A percentile compares a stretch with the other conserved stretches of the same genome.
These are phyloP conservation scores for Agriopis marginaria DNA, from an alignment of 2,888 invertebrate species.

Conservation along the genomic window DNA sequence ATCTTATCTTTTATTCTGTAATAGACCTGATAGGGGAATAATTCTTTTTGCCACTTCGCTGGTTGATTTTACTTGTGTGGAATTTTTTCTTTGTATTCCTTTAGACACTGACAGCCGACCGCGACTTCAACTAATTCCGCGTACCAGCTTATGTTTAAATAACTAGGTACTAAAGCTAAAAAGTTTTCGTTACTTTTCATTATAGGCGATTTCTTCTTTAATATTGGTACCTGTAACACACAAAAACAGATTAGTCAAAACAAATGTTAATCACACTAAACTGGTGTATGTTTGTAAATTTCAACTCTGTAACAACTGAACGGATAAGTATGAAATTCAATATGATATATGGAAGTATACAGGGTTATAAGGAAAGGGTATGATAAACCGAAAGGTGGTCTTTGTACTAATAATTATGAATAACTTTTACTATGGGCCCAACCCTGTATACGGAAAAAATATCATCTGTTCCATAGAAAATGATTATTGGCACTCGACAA, in stretches of 20 bases:
- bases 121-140: neutral
- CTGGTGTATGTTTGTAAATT: too few species aligned
- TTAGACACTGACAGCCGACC: constrained; percentile 18
- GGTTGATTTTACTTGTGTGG: neutral
- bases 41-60: neutral
- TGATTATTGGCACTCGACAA: too few species aligned
- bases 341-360: too few species aligned
- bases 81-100: neutral
- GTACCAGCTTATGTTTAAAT: constrained; percentile 14
- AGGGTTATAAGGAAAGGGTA: too few species aligned
- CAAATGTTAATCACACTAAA: too few species aligned
- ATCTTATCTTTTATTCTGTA: neutral
- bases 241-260: neutral
- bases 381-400: too few species aligned
- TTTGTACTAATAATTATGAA: too few species aligned
- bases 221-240: constrained; percentile 20
- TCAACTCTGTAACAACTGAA: too few species aligned
- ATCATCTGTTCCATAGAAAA: too few species aligned
- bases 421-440: too few species aligned
- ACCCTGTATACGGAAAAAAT: too few species aligned
- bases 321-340: too few species aligned
- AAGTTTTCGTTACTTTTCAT: neutral
- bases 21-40: constrained; percentile 11
- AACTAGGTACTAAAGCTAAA: constrained; percentile 7
- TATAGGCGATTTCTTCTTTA: constrained; percentile 9